Evolutionary conservation across 37 sponge, comb jelly and placozoan species (phyloP).

Genomic region (Agelas oroides): DNA sequence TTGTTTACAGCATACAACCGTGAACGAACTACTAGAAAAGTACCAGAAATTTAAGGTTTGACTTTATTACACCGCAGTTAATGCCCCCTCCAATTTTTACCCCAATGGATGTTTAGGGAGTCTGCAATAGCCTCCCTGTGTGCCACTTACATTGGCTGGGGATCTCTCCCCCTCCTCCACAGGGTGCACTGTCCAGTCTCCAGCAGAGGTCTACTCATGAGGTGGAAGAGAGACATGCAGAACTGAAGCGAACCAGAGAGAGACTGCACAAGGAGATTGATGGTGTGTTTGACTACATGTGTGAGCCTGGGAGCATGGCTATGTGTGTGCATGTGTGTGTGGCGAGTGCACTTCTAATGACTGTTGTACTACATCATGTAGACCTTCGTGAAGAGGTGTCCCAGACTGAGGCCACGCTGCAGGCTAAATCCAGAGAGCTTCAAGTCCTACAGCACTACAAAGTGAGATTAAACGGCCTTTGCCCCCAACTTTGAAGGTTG

Average conservation of each 20-base stretch:
- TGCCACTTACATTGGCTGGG: neutral
- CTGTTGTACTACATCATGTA: neutral
- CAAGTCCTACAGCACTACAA: constrained; percentile 49
- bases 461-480: neutral
- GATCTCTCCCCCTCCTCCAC: neutral
- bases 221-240: constrained; percentile 2
- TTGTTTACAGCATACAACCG: constrained; percentile 47
- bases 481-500: no score
- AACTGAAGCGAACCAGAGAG: constrained; percentile 18
- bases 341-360: neutral
- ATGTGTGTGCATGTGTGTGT: neutral
- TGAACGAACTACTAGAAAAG: constrained; percentile 29
- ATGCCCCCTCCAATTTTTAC: no score
- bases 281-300: neutral
- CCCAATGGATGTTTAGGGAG: neutral
- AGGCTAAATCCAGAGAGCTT: constrained; percentile 10
- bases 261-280: constrained; percentile 1
- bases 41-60: constrained; percentile 72
- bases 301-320: neutral
- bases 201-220: constrained; percentile 14
- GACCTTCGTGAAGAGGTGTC: constrained; percentile 11
- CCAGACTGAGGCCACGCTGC: constrained; percentile 6
- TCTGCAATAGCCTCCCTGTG: neutral
- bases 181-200: constrained; percentile 50
- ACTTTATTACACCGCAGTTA: no score